phyloP scores from a whole-genome alignment of 2,113 vertebrate genomes.

The Xyliphius kryptos region DNA sequence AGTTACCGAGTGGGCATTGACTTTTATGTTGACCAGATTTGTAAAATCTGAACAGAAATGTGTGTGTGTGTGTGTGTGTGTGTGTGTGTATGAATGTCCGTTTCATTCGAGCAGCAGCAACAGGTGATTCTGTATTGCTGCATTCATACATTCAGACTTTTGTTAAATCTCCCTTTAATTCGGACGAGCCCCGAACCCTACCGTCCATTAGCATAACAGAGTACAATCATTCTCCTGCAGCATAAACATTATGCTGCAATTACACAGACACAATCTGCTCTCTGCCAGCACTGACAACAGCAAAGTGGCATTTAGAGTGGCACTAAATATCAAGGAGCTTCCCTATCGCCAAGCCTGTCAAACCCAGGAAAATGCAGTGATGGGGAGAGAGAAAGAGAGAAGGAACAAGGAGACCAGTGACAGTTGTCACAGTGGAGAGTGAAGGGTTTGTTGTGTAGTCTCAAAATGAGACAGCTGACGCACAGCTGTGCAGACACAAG shows the following conservation, averaged over 20 bases:
- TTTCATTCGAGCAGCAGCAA: not conserved
- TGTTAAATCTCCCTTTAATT: conserved; percentile 12
- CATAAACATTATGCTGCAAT: conserved; percentile 14
- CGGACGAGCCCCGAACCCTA: not conserved
- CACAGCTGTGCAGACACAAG: conserved; percentile 62
- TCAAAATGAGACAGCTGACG: conserved; percentile 63
- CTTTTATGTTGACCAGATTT: no score
- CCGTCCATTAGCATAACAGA: not conserved
- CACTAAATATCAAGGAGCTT: no score
- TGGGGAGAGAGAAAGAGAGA: not conserved
- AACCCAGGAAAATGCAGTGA: not conserved
- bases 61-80: no score
- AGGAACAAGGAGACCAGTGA: not conserved
- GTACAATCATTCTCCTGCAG: not conserved
- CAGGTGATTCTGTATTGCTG: no score
- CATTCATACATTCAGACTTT: not conserved
- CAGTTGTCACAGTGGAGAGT: conserved; percentile 29
- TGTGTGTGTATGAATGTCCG: no score
- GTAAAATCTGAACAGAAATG: no score
- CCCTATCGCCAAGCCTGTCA: not conserved
- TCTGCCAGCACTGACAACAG: no score
- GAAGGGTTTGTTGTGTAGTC: conserved; percentile 45
- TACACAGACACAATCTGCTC: not conserved
- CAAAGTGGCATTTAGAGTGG: no score
- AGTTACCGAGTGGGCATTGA: no score